Conservation (phyloP, 2,113 vertebrate species). For the Rostratula benghalensis region DNA sequence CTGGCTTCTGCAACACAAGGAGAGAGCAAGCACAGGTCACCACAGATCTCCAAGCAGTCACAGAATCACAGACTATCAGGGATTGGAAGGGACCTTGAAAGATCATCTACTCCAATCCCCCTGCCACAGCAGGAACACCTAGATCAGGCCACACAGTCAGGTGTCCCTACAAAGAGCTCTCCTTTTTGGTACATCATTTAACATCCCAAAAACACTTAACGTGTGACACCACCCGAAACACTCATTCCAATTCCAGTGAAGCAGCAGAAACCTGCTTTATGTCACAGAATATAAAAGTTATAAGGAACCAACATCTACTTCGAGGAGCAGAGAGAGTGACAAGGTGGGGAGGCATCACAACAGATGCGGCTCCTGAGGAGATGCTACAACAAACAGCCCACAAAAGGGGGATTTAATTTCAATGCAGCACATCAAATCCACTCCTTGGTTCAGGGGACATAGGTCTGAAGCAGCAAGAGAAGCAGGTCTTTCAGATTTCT, state of each 20-base stretch:
- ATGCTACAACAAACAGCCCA: rapidly evolving
- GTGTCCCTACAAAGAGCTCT: not conserved
- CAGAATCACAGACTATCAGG: too few relatives aligned
- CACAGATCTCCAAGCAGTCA: not conserved
- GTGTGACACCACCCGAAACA: rapidly evolving
- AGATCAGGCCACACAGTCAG: too few relatives aligned
- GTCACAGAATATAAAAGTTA: not conserved
- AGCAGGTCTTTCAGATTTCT: not conserved
- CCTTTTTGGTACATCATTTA: not conserved
- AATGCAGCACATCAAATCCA: rapidly evolving
- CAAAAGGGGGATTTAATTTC: rapidly evolving
- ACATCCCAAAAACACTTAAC: too few relatives aligned
- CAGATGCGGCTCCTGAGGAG: not conserved
- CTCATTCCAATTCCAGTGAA: rapidly evolving
- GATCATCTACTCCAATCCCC: too few relatives aligned
- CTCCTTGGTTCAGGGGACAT: too few relatives aligned
- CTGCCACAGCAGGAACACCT: too few relatives aligned
- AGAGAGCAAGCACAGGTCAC: not conserved
- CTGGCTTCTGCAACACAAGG: constrained; percentile 84
- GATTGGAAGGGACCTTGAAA: too few relatives aligned
- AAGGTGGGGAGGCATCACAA: not conserved
- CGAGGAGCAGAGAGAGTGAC: not conserved
- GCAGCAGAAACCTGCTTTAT: not conserved
- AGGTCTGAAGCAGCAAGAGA: not conserved
- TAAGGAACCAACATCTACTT: not conserved